Conservation (phyloP, 1,140 invertebrate species). For the Akabosia matsudoensis region DNA sequence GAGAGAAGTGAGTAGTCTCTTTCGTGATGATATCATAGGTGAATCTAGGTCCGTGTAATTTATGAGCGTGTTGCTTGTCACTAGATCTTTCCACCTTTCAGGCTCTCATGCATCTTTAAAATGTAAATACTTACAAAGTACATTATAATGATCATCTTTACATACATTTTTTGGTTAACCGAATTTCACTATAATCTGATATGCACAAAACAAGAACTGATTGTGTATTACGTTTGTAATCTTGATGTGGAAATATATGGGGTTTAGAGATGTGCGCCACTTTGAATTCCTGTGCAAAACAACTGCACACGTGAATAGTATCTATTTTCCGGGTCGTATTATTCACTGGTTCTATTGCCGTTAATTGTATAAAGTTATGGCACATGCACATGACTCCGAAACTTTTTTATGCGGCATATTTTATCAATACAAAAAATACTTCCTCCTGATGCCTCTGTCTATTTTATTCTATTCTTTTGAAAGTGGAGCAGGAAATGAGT, state of each 20-base stretch:
- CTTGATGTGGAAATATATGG: too few relatives aligned
- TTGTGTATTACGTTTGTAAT: too few relatives aligned
- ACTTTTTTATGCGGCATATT: neutral
- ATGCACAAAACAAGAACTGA: too few relatives aligned
- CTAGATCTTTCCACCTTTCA: slow-evolving; percentile 11
- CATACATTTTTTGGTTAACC: neutral
- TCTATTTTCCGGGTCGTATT: neutral
- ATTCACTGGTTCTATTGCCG: neutral
- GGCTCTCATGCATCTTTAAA: neutral
- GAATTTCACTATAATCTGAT: neutral
- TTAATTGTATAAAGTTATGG: neutral
- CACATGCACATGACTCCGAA: neutral
- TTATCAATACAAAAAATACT: neutral
- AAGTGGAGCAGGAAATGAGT: too few relatives aligned
- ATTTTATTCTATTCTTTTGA: too few relatives aligned
- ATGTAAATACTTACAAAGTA: neutral
- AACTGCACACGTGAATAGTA: too few relatives aligned
- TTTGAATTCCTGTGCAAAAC: too few relatives aligned
- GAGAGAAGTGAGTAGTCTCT: neutral
- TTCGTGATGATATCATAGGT: slow-evolving; percentile 2
- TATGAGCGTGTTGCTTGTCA: slow-evolving; percentile 20
- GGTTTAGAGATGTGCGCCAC: too few relatives aligned
- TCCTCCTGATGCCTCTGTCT: too few relatives aligned
- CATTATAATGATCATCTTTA: neutral
- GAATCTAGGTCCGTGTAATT: slow-evolving; percentile 20